Evolutionary conservation across 2,888 invertebrate genomes (phyloP).

Genomic region (Agriopis aurantiaria): DNA sequence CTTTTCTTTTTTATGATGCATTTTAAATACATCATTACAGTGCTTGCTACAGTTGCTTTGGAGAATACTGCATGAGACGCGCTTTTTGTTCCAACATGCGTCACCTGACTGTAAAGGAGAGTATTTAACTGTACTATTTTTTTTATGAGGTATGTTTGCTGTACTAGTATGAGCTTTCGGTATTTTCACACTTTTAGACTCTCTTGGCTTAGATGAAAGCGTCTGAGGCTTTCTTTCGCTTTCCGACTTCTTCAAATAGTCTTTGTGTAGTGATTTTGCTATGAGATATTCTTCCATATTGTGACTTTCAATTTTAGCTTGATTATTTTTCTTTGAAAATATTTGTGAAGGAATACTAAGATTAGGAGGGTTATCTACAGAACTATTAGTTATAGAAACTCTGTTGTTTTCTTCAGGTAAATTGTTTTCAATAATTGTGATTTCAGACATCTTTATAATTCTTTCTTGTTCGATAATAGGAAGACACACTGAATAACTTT

Average conservation of each 20-base stretch:
- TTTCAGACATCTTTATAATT: not conserved
- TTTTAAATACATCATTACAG: not conserved
- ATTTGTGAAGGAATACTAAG: not conserved
- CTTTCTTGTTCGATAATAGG: constrained; percentile 31
- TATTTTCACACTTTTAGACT: constrained; percentile 14
- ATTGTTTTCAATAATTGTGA: not conserved
- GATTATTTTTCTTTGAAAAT: not conserved
- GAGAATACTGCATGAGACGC: not conserved
- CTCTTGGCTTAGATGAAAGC: not conserved
- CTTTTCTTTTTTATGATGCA: not conserved
- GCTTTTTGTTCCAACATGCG: not conserved
- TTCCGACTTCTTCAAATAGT: constrained; percentile 28
- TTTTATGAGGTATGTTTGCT: not conserved
- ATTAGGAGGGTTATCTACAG: not conserved
- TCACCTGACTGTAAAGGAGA: constrained; percentile 10
- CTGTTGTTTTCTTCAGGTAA: not conserved
- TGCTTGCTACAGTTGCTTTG: not conserved
- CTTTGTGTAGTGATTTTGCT: not conserved
- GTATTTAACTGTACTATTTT: not conserved
- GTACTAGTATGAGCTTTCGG: not conserved
- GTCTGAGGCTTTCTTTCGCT: constrained; percentile 19
- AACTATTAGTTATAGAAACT: not conserved
- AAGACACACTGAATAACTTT: constrained; percentile 45
- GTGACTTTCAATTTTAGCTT: not conserved
- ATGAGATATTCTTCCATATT: not conserved